Conservation (phyloP, 2,113 vertebrate species). For the Chelonoidis abingdonii region DNA sequence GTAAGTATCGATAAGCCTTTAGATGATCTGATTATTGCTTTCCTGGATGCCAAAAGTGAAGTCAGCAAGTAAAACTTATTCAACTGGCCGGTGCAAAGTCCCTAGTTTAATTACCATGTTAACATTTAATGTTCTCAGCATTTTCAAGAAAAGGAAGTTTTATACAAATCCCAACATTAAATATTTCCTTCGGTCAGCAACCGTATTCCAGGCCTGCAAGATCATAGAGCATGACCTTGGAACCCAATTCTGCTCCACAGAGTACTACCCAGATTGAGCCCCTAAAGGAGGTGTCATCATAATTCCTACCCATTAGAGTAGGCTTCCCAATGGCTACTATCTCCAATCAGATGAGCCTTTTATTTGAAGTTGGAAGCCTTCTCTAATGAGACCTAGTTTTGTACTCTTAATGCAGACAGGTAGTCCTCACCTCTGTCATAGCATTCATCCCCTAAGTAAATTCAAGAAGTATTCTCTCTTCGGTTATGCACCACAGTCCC, state of each 20-base stretch:
- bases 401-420: not conserved
- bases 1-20: too few species aligned
- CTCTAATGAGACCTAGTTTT: not conserved
- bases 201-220: not conserved
- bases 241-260: not conserved
- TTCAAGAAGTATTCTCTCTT: not conserved
- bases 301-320: accelerated
- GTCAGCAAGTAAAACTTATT: not conserved
- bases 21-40: not conserved
- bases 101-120: not conserved
- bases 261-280: not conserved
- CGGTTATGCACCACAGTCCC: not conserved
- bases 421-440: not conserved
- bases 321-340: not conserved
- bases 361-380: not conserved
- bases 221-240: not conserved
- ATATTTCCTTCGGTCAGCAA: not conserved
- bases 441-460: not conserved
- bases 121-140: not conserved
- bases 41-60: not conserved
- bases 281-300: accelerated
- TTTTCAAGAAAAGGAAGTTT: not conserved
- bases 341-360: not conserved
- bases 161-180: not conserved
- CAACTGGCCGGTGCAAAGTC: not conserved